Evolutionary conservation across 1,140 invertebrate genomes (phyloP), one percentile per base, ranked within the genome.

Genomic region (Anoplolepis gracilipes): DNA sequence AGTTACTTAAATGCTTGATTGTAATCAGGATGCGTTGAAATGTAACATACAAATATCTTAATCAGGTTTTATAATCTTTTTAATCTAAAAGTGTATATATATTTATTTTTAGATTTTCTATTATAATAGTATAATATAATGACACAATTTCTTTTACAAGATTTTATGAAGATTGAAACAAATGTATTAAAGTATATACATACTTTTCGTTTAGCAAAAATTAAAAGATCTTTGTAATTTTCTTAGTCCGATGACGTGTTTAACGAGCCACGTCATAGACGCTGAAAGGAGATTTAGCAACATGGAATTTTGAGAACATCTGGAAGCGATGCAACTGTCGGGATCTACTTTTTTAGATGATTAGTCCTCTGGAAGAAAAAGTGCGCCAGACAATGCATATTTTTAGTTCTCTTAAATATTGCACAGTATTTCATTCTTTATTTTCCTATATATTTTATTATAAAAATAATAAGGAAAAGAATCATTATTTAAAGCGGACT

Each of bases 231-330:
- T 69, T 69, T 16, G 10, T 69, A 55, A 55, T 53, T 42, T 69
- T 7, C 16, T 59, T 59, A 28, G 4, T 36, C 46, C 13, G n/a
- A 49, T 49, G 28, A 22, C 11, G 46, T 33, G 19, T 28, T 82
- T 73, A 82, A 81, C 53, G 13, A 42, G 25, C n/a, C 7, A 39
- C 42, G 30, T 59, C 22, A 10, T 36, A 65, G 46, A 13, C 30
- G 39, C 16, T 30, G 84, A 67, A 84, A 46, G 42, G 59, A 42
- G 16, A 62, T 76, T 55, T 22, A 72, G 46, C 30, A 75, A 70
- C 28, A 33, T 82, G 61, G 53, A 70, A 59, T 82, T 89, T 85
- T 25, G 7, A n/a, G 57, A 79, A 25, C 85, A 88, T 86, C 78
- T 89, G 78, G 78, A 73, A 86, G 42, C 67, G 36, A 86, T 86